Evolutionary conservation across 2,888 invertebrate genomes (phyloP).

Genomic region (Drosophila hamatofila): DNA sequence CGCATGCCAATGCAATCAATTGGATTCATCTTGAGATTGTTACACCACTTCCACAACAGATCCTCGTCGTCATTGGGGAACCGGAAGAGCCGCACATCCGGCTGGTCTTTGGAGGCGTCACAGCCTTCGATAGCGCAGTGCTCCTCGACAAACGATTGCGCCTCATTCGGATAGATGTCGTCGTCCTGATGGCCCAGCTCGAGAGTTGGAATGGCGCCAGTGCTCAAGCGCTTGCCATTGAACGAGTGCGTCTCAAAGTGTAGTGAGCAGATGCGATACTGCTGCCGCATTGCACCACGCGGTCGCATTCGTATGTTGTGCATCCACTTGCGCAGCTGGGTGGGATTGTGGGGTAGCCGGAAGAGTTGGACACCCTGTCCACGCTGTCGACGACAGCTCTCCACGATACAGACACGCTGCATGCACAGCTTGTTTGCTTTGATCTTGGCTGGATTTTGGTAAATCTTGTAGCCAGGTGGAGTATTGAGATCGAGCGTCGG

Average conservation of each 20-base stretch:
- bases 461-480: constrained; percentile 80
- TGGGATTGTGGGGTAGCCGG: constrained; percentile 77
- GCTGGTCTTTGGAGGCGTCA: constrained; percentile 68
- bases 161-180: constrained; percentile 80
- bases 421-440: constrained; percentile 75
- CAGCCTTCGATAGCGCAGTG: constrained; percentile 76
- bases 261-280: constrained; percentile 77
- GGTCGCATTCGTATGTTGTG: constrained; percentile 79
- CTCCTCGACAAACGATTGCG: constrained; percentile 75
- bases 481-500: constrained; percentile 79
- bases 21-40: constrained; percentile 81
- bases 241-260: constrained; percentile 83
- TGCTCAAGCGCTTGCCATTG: constrained; percentile 74
- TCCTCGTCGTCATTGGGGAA: constrained; percentile 82
- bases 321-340: constrained; percentile 79
- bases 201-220: constrained; percentile 80
- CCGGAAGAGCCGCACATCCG: constrained; percentile 77
- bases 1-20: constrained; percentile 79
- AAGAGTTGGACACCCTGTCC: constrained; percentile 78
- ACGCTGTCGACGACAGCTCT: constrained; percentile 76
- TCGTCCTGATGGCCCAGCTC: constrained; percentile 76
- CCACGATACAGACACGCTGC: constrained; percentile 77
- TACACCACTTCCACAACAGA: constrained; percentile 81
- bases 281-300: constrained; percentile 67
- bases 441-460: constrained; percentile 81